Evolutionary conservation across 2,113 vertebrate species (phyloP).

Genomic region (Arothron firmamentum): DNA sequence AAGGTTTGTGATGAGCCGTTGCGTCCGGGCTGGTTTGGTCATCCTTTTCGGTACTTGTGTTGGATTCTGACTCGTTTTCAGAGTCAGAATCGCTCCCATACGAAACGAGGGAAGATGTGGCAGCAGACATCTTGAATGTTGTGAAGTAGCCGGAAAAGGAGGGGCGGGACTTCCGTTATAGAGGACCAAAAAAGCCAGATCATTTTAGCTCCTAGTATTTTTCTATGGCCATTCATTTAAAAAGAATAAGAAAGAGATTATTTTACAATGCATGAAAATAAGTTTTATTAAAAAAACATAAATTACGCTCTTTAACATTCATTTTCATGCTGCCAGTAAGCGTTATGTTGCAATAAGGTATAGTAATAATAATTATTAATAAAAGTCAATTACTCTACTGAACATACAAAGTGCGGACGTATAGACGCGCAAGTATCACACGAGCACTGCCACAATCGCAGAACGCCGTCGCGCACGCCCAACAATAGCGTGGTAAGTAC

Average conservation of each 20-base stretch:
- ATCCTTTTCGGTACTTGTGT: conserved; percentile 32
- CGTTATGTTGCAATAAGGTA: too few relatives aligned
- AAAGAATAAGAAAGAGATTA: neutral
- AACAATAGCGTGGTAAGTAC: conserved; percentile 79
- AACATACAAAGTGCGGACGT: conserved; percentile 1
- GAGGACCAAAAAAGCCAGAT: neutral
- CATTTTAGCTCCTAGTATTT: too few relatives aligned
- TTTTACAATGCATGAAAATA: neutral
- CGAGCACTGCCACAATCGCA: conserved; percentile 25
- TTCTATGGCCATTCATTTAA: too few relatives aligned
- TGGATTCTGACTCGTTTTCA: conserved; percentile 78
- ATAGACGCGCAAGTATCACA: conserved; percentile 42
- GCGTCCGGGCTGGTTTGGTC: conserved; percentile 71
- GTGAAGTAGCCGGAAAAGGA: conserved; percentile 57
- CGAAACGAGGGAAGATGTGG: conserved; percentile 80
- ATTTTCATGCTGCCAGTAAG: neutral
- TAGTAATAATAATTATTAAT: too few relatives aligned
- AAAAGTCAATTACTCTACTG: neutral
- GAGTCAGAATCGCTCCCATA: conserved; percentile 88
- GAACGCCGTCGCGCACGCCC: conserved; percentile 54
- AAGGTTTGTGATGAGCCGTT: conserved; percentile 77
- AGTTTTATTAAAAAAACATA: neutral
- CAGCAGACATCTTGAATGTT: conserved; percentile 85
- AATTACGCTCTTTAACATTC: too few relatives aligned
- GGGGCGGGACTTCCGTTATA: conserved; percentile 47